Conservation (phyloP, 2,113 vertebrate genomes). For the Python bivittatus region DNA sequence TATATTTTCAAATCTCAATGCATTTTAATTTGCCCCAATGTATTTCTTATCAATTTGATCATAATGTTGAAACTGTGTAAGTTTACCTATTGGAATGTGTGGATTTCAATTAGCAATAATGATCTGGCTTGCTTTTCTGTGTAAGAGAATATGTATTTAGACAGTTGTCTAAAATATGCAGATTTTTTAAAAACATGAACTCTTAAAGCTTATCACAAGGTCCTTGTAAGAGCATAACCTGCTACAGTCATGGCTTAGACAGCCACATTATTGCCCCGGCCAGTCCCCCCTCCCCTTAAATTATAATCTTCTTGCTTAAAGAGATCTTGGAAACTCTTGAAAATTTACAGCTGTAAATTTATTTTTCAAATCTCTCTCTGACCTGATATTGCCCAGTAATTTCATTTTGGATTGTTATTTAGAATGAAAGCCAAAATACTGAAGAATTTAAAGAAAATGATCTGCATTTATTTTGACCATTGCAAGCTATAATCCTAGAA, state of each 20-base stretch:
- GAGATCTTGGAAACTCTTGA: not conserved
- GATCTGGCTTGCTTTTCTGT: too few species aligned
- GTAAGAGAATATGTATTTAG: too few species aligned
- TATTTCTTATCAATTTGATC: not conserved
- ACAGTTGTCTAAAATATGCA: not conserved
- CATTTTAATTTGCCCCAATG: not conserved
- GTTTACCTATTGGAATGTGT: not conserved
- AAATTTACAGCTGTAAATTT: not conserved
- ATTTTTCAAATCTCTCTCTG: not conserved
- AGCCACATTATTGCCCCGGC: not conserved
- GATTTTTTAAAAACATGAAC: not conserved
- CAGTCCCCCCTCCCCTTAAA: not conserved
- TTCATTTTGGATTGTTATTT: too few species aligned
- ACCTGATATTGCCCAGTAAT: not conserved
- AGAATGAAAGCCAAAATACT: too few species aligned
- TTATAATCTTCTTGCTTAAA: not conserved
- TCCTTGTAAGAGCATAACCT: not conserved
- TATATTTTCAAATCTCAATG: not conserved
- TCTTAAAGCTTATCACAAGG: not conserved
- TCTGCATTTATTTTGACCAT: too few species aligned
- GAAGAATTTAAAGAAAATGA: too few species aligned
- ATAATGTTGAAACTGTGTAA: not conserved
- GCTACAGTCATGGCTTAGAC: not conserved
- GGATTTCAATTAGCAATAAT: not conserved
- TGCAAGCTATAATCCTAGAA: too few species aligned